Evolutionary conservation across 2,113 vertebrate genomes (phyloP), one percentile per base, ranked within the genome.

Genomic region (Planiliza haematocheilus): DNA sequence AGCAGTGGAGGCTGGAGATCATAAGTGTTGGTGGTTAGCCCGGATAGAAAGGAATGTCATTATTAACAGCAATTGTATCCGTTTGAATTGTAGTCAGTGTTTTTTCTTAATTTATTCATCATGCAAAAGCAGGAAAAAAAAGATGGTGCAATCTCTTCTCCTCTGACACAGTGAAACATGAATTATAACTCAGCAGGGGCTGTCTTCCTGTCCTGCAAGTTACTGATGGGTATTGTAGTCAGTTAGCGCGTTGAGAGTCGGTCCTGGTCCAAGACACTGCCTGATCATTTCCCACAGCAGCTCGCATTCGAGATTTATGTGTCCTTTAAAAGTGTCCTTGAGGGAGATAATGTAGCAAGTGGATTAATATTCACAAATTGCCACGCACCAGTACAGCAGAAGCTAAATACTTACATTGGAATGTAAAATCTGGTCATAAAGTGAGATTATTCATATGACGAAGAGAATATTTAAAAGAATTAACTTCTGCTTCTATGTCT

Each of bases 141-240:
- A 30, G 20, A 20, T 36, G 20, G 34, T 60, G 10, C 50, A 10
- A n/a, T 70, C 16, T 45, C 42, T 61, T 62, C 45, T 73, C 36
- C 17, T 48, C 46, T 86, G 77, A 79, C 69, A 69, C 55, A 79
- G 69, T 79, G 71, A 81, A 83, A 63, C 58, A 67, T 71, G 52
- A 81, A 57, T 74, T 77, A 83, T 76, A 70, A 21, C 50, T 70
- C 24, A 69, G 42, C 24, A 41, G 71, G 58, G 24, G 77, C 3
- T 7, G 34, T 21, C 17, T 37, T 30, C 37, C 17, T 56, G 52
- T 30, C 37, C 17, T 59, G 58, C 24, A 30, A 5, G 64, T 75
- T 62, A 57, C 14, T 65, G 20, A 69, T 69, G 69, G 53, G 39
- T 8, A 10, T 9, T 59, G 42, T 75, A 13, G 51, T 20, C 34